Conservation (phyloP, 2,888 invertebrate genomes). For the Caenorhabditis wallacei region DNA sequence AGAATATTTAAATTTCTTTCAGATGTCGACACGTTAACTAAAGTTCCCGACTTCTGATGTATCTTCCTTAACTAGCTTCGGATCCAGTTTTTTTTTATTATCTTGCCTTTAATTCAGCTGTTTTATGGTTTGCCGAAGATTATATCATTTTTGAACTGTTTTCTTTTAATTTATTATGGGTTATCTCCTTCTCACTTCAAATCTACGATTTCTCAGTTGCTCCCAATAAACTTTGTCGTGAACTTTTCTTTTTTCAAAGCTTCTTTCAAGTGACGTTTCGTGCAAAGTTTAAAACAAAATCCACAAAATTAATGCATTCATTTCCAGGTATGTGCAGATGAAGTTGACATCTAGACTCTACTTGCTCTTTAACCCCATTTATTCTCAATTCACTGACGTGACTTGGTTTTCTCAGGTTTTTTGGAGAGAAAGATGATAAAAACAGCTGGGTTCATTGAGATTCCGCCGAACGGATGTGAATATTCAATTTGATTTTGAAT, state of each 20-base stretch:
- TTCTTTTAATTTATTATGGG: slow-evolving; percentile 37
- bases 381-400: slow-evolving; percentile 5
- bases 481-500: neutral
- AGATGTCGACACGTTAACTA: slow-evolving; percentile 58
- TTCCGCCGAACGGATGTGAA: neutral
- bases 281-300: slow-evolving; percentile 15
- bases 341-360: slow-evolving; percentile 20
- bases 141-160: neutral
- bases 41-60: slow-evolving; percentile 40
- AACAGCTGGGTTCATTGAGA: neutral
- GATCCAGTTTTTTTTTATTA: neutral
- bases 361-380: slow-evolving; percentile 10
- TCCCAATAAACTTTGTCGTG: slow-evolving; percentile 27
- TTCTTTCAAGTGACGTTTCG: slow-evolving; percentile 30
- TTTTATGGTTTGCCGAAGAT: slow-evolving; percentile 8
- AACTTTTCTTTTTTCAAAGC: neutral
- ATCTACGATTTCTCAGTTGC: neutral
- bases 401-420: neutral
- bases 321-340: neutral
- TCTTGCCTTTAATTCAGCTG: slow-evolving; percentile 28
- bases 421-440: too few relatives aligned
- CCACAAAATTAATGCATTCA: slow-evolving; percentile 25
- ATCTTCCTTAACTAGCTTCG: neutral
- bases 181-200: slow-evolving; percentile 5
- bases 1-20: too few relatives aligned